Evolutionary conservation across 2,888 invertebrate species (phyloP), one percentile per base, ranked within the genome.

Genomic region (Athalia cordata): DNA sequence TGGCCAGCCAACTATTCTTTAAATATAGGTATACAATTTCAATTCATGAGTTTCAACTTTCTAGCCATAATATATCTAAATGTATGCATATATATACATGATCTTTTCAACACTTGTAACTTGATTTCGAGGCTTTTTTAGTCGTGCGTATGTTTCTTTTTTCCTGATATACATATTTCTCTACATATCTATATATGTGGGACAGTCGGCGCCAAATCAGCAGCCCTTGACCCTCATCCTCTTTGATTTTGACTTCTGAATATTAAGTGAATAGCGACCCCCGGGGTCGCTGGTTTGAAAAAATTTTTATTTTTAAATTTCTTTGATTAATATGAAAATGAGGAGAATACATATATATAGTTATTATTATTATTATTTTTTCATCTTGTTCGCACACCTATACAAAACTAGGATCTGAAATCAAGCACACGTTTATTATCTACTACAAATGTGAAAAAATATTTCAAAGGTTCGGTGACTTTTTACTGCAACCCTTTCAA

Each of bases 321-420:
- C 29, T 29, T 29, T 29, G 29, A 29, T 29, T 29, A 29, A 29
- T 29, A 29, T 29, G 29, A 29, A 29, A 29, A 29, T 29, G 29
- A 29, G 29, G 29, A 29, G 29, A 29, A 64, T 68, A 7, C 80
- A 11, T 52, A 9, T 47, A 59, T 67, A 49, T 67, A 66, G 67
- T 78, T 81, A 78, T 80, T 52, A 65, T 80, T 29, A 29, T 78
- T 80, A 52, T 78, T 78, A 49, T 77, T 80, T 72, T 78, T 61
- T n/a, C n/a, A n/a, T n/a, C 62, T 74, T 72, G 8, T 74, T 64
- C 61, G 9, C 45, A 79, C 81, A 78, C 78, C 79, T 79, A 72
- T 75, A 77, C 68, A 80, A 80, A 80, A 77, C 77, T 80, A 76
- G 77, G 79, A 78, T 75, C 77, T 74, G 62, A 66, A 80, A 77